Conservation (phyloP, 2,113 vertebrate species). For the Chloroceryle aenea region DNA sequence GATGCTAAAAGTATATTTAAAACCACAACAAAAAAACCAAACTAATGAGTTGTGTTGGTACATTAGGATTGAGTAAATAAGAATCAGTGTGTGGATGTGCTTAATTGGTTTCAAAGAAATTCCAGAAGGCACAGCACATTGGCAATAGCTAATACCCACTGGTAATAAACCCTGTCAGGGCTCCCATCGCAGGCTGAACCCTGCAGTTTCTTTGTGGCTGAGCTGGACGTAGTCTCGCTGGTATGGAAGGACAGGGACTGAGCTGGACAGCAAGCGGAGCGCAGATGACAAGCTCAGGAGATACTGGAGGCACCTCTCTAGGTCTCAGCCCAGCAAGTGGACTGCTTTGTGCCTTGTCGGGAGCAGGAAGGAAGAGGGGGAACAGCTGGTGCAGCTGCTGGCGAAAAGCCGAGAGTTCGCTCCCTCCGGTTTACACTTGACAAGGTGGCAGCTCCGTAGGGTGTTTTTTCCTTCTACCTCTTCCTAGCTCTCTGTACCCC, state of each 20-base stretch:
- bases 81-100: background rate
- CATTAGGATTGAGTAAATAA: background rate
- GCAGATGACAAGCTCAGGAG: background rate
- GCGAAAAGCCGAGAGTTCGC: background rate
- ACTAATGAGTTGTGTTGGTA: background rate
- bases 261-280: background rate
- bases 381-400: background rate
- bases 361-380: background rate
- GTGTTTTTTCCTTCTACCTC: background rate
- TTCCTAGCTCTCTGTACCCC: background rate
- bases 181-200: background rate
- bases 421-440: background rate
- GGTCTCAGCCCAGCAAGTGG: background rate
- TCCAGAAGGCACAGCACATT: background rate
- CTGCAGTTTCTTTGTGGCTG: background rate
- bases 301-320: rapidly evolving
- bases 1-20: background rate
- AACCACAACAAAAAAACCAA: background rate
- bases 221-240: background rate
- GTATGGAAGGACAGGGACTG: rapidly evolving
- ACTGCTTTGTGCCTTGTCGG: background rate
- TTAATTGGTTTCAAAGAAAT: background rate
- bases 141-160: too few species aligned
- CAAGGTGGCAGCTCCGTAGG: rapidly evolving
- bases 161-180: background rate